These are phyloP conservation scores for Trichomalopsis sarcophagae DNA, from an alignment of 1,140 invertebrate species.

Conservation along the genomic window DNA sequence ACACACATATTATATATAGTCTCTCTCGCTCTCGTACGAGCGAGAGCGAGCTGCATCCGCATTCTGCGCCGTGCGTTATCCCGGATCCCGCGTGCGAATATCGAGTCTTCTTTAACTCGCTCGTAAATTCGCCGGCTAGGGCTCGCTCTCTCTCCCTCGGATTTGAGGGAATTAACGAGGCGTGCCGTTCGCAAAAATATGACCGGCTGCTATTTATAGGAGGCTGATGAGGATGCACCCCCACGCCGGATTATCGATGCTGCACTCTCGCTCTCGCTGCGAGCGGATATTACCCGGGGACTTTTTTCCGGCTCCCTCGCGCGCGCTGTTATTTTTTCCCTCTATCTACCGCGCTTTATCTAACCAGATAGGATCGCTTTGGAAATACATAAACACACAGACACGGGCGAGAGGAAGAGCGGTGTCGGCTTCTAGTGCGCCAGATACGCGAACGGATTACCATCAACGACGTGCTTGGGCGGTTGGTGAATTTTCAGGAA, in stretches of 20 bases:
- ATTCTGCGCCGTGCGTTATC: constrained; percentile 56
- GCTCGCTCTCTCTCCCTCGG: not conserved
- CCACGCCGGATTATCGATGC: constrained; percentile 17
- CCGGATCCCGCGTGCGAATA: constrained; percentile 41
- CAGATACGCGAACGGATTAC: constrained; percentile 5
- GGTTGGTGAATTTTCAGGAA: not conserved
- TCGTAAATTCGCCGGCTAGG: constrained; percentile 30
- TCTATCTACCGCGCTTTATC: not conserved
- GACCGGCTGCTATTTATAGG: constrained; percentile 15
- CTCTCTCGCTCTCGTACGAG: not conserved
- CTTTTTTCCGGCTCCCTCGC: not conserved
- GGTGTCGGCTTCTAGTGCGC: too few species aligned
- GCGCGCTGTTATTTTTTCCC: not conserved
- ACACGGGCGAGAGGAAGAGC: too few species aligned
- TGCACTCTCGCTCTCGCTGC: not conserved
- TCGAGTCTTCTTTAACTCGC: constrained; percentile 34
- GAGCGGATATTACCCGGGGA: not conserved
- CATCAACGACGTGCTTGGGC: constrained; percentile 1
- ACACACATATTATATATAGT: not conserved
- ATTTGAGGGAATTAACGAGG: constrained; percentile 36
- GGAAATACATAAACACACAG: not conserved
- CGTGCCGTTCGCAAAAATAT: constrained; percentile 33
- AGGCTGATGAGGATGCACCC: not conserved
- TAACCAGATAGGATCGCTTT: not conserved
- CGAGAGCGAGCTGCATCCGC: constrained; percentile 53